Conservation (phyloP, 2,797 vertebrate species). For the Tarsius wallacei region DNA sequence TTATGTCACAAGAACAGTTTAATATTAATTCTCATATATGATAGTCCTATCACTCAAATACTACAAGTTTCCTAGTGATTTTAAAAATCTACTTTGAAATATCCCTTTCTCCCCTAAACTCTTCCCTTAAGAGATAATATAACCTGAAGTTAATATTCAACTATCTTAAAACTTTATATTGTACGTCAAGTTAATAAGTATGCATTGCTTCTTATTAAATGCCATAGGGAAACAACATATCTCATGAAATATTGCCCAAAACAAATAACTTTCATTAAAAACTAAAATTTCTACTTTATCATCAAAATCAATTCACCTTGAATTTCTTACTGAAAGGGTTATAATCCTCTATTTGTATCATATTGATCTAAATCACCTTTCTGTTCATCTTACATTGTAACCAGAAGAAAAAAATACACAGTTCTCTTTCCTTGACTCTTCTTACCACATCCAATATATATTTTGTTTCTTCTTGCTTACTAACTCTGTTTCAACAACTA, state of each 20-base stretch:
- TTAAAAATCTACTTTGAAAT: neutral
- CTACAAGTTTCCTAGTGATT: neutral
- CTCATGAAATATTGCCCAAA: neutral
- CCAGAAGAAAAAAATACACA: neutral
- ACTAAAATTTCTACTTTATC: constrained; percentile 20
- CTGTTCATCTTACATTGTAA: neutral
- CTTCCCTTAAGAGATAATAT: neutral
- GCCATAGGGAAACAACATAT: neutral
- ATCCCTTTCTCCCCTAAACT: neutral
- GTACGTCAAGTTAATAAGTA: neutral
- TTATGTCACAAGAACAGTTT: neutral
- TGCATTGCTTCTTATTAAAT: neutral
- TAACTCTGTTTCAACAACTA: neutral
- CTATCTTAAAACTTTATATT: neutral
- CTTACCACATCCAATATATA: neutral
- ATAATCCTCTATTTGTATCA: neutral
- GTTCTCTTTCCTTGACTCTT: neutral
- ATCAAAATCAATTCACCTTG: neutral
- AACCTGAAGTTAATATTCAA: neutral
- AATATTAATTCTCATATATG: neutral
- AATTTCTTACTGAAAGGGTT: neutral
- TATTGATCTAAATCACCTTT: neutral
- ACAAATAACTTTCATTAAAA: constrained; percentile 3
- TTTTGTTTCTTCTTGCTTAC: neutral
- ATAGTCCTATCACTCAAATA: neutral